Evolutionary conservation across 2,888 invertebrate species (phyloP).

Genomic region (Plemyria rubiginata): DNA sequence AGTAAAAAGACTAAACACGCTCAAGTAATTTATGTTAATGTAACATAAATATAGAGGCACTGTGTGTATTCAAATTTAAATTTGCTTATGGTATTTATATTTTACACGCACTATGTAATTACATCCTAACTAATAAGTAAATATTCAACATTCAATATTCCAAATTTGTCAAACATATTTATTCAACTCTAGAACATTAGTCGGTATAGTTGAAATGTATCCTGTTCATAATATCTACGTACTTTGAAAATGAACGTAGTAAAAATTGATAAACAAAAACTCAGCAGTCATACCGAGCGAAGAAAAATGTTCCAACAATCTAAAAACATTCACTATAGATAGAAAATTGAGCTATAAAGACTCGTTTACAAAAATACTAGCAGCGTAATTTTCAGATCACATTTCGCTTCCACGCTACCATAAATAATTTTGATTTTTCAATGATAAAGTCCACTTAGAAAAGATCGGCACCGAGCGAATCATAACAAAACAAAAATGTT

Average conservation of each 20-base stretch:
- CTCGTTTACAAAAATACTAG: constrained; percentile 82
- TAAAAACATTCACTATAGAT: constrained; percentile 44
- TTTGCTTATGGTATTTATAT: constrained; percentile 65
- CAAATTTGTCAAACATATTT: constrained; percentile 32
- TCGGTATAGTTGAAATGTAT: constrained; percentile 34
- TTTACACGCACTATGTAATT: constrained; percentile 61
- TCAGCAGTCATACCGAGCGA: constrained; percentile 17
- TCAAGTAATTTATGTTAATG: constrained; percentile 85
- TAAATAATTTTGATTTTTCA: constrained; percentile 48
- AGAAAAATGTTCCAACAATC: constrained; percentile 18
- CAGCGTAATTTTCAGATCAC: constrained; percentile 82
- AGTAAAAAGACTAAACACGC: constrained; percentile 79
- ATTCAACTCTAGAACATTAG: constrained; percentile 30
- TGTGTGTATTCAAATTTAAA: constrained; percentile 83
- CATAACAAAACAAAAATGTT: constrained; percentile 9
- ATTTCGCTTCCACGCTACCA: constrained; percentile 61
- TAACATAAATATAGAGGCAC: constrained; percentile 86
- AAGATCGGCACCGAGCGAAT: constrained; percentile 31
- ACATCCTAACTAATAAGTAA: constrained; percentile 39
- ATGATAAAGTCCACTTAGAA: constrained; percentile 36
- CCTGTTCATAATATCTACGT: constrained; percentile 21
- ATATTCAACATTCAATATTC: constrained; percentile 52
- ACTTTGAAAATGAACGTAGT: constrained; percentile 18
- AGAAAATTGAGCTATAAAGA: constrained; percentile 82
- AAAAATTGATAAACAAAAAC: constrained; percentile 11